phyloP scores from a whole-genome alignment of 2,888 invertebrate genomes.

The Agonum fuliginosum region DNA sequence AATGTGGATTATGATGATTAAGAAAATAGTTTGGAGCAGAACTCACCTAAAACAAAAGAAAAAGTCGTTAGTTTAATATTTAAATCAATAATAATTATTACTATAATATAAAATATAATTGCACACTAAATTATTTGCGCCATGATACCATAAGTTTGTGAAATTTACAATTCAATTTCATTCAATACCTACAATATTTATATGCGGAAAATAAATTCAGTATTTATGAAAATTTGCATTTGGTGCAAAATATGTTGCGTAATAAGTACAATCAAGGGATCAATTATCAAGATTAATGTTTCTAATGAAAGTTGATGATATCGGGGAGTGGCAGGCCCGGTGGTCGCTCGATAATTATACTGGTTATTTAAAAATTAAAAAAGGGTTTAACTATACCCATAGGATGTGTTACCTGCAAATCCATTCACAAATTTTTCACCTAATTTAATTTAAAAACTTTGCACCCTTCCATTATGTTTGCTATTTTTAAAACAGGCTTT shows the following conservation, averaged over 20 bases:
- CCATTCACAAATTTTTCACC: background rate
- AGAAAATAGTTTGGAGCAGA: background rate
- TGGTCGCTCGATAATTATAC: slow-evolving; percentile 2
- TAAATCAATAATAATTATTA: background rate
- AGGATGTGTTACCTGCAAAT: slow-evolving; percentile 7
- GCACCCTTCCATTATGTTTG: background rate
- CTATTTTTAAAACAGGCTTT: background rate
- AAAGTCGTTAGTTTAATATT: background rate
- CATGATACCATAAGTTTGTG: background rate
- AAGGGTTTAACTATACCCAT: slow-evolving; percentile 9
- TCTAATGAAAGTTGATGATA: slow-evolving; percentile 42
- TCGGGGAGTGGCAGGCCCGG: slow-evolving; percentile 5
- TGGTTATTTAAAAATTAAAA: slow-evolving; percentile 40
- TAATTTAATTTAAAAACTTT: background rate
- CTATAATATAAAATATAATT: background rate
- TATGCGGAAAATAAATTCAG: background rate
- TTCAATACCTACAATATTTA: background rate
- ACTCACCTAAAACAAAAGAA: slow-evolving; percentile 2
- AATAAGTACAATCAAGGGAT: slow-evolving; percentile 31
- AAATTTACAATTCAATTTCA: background rate
- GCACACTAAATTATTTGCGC: background rate
- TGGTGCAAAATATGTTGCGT: slow-evolving; percentile 1
- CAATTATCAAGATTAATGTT: slow-evolving; percentile 35
- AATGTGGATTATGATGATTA: background rate
- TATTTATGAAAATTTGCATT: slow-evolving; percentile 30